Conservation (phyloP, 2,797 vertebrate genomes). For the Acropternis orthonyx region DNA sequence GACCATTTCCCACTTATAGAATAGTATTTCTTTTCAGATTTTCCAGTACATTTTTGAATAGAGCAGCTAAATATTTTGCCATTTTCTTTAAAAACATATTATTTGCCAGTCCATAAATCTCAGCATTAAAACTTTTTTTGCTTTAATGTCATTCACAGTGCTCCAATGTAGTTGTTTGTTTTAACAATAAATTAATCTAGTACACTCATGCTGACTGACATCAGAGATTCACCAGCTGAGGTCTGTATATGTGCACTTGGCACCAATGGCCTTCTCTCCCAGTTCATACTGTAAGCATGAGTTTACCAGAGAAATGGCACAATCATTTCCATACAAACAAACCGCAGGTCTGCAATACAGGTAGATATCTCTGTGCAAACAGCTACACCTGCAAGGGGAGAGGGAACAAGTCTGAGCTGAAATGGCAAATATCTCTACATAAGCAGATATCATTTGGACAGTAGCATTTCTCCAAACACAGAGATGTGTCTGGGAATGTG, state of each 20-base stretch:
- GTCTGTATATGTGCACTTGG: neutral
- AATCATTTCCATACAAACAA: neutral
- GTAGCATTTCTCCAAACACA: neutral
- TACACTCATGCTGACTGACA: neutral
- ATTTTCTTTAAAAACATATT: neutral
- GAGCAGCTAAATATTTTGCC: neutral
- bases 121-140: neutral
- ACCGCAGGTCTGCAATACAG: neutral
- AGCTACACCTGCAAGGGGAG: neutral
- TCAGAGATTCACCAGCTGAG: neutral
- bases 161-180: neutral
- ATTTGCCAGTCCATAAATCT: neutral
- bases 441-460: neutral
- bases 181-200: neutral
- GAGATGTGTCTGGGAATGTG: accelerated
- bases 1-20: neutral
- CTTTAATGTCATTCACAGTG: neutral
- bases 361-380: neutral
- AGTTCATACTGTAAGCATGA: neutral
- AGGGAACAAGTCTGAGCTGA: neutral
- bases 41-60: neutral
- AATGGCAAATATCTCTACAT: neutral
- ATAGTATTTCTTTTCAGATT: neutral
- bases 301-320: neutral
- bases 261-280: neutral